phyloP scores from a whole-genome alignment of 1,140 invertebrate genomes.

The Neelides sp. region DNA sequence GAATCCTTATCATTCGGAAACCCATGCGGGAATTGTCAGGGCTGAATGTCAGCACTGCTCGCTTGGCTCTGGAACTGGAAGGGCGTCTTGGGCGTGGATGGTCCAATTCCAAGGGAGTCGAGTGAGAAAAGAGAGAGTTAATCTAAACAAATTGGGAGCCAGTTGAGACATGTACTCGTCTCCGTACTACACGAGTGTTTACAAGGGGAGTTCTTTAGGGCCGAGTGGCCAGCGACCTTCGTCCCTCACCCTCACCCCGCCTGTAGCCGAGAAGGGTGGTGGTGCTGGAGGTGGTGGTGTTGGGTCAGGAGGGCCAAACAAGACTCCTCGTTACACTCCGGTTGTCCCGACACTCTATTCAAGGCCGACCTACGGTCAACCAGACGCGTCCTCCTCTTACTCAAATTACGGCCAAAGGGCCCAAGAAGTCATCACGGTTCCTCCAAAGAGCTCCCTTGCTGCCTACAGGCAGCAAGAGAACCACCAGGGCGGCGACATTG shows the following conservation, averaged over 20 bases:
- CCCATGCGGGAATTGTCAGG: too few species aligned
- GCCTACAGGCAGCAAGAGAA: not conserved
- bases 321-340: constrained; percentile 26
- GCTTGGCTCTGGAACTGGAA: too few species aligned
- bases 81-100: too few species aligned
- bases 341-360: constrained; percentile 4
- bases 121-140: too few species aligned
- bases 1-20: too few species aligned
- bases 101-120: too few species aligned
- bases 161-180: too few species aligned
- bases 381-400: constrained; percentile 2
- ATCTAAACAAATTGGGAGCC: too few species aligned
- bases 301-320: constrained; percentile 6
- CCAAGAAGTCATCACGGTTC: constrained; percentile 20
- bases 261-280: not conserved
- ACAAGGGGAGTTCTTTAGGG: too few species aligned
- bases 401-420: constrained; percentile 16
- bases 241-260: not conserved
- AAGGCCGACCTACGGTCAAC: not conserved
- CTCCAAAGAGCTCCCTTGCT: constrained; percentile 15
- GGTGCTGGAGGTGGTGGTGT: not conserved
- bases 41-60: too few species aligned
- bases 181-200: too few species aligned
- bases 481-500: constrained; percentile 3
- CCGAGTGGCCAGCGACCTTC: too few species aligned